Conservation (phyloP, 1,140 invertebrate species). For the Cyphomyrmex costatus region DNA sequence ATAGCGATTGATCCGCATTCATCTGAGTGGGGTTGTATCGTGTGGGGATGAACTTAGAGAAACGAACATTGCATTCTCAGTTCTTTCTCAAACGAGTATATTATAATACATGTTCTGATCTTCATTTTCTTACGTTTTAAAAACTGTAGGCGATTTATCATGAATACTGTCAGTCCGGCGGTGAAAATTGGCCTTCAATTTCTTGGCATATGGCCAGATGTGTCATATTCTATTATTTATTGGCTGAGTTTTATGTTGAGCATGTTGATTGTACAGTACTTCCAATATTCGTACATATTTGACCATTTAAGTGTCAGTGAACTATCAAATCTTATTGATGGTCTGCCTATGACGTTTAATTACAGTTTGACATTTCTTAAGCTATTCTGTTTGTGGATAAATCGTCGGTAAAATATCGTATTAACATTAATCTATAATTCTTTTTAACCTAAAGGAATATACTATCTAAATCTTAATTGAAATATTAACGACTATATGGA, state of each 20-base stretch:
- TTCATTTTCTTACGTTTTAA: background rate
- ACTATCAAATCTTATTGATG: slow-evolving; percentile 28
- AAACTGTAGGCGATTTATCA: background rate
- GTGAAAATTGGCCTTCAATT: slow-evolving; percentile 15
- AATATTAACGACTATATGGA: background rate
- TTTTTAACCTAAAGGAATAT: background rate
- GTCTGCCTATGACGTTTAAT: background rate
- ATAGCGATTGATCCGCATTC: slow-evolving; percentile 14
- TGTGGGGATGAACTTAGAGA: background rate
- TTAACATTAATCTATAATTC: background rate
- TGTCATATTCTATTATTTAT: background rate
- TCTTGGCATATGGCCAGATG: slow-evolving; percentile 23
- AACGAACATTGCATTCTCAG: background rate
- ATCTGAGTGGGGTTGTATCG: slow-evolving; percentile 5
- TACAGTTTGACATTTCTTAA: slow-evolving; percentile 29
- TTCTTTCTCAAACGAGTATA: background rate
- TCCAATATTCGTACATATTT: slow-evolving; percentile 44
- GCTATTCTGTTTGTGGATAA: slow-evolving; percentile 13
- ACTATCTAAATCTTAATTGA: background rate
- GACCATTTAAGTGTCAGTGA: background rate
- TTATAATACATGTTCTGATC: background rate
- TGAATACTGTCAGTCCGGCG: background rate
- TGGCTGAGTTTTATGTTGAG: background rate
- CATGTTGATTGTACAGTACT: slow-evolving; percentile 5
- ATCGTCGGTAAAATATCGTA: slow-evolving; percentile 35